A percentile compares a stretch with the other conserved stretches of the same genome.
Evolutionary conservation across 2,797 vertebrate genomes (phyloP).

Genomic region (Podarcis lilfordi): DNA sequence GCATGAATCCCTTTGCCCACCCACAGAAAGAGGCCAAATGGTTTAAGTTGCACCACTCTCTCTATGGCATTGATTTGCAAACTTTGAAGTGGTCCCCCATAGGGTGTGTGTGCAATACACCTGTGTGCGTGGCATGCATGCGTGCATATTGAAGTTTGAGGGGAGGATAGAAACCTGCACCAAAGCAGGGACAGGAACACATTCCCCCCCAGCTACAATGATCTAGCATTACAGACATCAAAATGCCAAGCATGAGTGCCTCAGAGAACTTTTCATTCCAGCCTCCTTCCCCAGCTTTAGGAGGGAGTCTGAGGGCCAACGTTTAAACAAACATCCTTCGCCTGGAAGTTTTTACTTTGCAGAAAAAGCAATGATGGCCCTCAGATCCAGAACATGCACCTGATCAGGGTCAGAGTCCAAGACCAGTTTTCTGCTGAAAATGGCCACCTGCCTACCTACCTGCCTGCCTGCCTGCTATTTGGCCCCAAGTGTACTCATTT

Average conservation of each 20-base stretch:
- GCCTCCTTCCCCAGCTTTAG: background rate
- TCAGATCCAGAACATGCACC: background rate
- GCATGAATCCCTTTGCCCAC: background rate
- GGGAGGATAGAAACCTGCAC: background rate
- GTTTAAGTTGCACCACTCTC: background rate
- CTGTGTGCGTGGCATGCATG: background rate
- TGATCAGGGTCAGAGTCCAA: background rate
- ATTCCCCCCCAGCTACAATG: background rate
- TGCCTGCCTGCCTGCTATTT: background rate
- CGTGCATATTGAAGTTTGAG: background rate
- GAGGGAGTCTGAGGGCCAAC: background rate
- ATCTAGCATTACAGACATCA: background rate
- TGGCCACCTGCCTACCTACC: background rate
- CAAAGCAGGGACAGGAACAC: background rate
- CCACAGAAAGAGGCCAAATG: background rate
- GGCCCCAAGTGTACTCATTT: background rate
- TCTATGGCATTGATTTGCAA: background rate
- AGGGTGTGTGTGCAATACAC: background rate
- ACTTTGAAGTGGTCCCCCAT: too few species aligned
- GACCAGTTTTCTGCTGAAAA: background rate
- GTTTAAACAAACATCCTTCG: background rate
- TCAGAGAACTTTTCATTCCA: background rate
- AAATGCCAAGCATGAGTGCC: background rate
- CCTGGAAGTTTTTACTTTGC: background rate
- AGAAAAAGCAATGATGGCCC: background rate